Conservation (phyloP, 1,140 invertebrate species). For the Heliothis subflexa region DNA sequence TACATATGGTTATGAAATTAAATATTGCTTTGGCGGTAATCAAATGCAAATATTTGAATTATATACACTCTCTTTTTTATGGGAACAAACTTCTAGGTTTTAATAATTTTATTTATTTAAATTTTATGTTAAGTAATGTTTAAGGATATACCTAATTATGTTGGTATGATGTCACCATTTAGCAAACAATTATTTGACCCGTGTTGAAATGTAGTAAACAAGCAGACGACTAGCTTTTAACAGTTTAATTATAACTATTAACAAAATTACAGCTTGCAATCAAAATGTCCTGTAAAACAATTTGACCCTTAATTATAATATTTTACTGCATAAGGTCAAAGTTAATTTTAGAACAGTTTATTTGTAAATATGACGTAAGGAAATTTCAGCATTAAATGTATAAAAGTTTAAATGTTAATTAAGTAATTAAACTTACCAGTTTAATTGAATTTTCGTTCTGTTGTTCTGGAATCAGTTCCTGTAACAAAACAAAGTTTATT, state of each 20-base stretch:
- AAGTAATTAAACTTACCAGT: conserved; percentile 18
- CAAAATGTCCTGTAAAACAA: conserved; percentile 5
- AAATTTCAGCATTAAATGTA: background rate
- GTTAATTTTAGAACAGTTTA: background rate
- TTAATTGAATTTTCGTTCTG: conserved; percentile 1
- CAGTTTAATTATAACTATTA: conserved; percentile 11
- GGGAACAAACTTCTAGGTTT: no score
- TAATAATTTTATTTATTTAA: no score
- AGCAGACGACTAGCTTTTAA: background rate
- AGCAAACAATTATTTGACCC: background rate
- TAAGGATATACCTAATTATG: background rate
- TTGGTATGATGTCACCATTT: background rate
- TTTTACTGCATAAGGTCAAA: background rate
- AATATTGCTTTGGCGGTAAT: no score
- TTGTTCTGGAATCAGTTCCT: conserved; percentile 21
- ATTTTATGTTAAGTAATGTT: no score
- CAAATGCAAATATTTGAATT: no score
- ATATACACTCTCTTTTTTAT: no score
- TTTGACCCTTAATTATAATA: conserved; percentile 11
- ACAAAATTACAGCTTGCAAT: conserved; percentile 16
- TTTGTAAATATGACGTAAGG: background rate
- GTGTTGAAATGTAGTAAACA: conserved; percentile 1
- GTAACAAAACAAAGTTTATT: background rate
- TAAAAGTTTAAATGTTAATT: background rate
- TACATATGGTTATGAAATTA: no score